Percentiles rank a stretch among this genome's conserved stretches.
Evolutionary conservation across 2,113 vertebrate species (phyloP).

Genomic region (Daboia siamensis): DNA sequence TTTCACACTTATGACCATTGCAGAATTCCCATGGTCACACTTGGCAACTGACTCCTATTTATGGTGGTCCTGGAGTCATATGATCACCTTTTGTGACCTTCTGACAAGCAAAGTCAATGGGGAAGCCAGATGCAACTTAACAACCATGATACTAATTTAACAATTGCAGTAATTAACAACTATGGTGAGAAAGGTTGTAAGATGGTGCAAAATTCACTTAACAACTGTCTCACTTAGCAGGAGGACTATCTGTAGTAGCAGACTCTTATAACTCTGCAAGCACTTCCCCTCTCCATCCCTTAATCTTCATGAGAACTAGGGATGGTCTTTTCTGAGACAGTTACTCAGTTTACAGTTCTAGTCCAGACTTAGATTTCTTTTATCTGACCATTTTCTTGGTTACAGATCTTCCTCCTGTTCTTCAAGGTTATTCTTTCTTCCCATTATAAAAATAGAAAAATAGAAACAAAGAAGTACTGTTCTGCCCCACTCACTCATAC

Average conservation of each 20-base stretch:
- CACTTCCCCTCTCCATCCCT: not conserved
- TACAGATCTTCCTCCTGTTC: not conserved
- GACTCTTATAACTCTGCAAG: not conserved
- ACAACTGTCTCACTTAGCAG: not conserved
- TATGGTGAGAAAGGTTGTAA: not conserved
- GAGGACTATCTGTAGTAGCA: not conserved
- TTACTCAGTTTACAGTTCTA: not conserved
- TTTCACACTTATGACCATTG: not conserved
- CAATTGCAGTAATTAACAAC: not conserved
- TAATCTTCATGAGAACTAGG: not conserved
- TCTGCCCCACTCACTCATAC: too few relatives aligned
- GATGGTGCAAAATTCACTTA: not conserved
- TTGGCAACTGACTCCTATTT: not conserved
- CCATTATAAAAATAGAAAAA: not conserved
- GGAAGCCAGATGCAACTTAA: not conserved
- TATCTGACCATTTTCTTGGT: not conserved
- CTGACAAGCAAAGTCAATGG: not conserved
- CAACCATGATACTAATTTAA: not conserved
- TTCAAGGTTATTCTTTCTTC: not conserved
- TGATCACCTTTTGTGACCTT: not conserved
- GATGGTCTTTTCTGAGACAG: not conserved
- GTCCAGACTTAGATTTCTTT: not conserved
- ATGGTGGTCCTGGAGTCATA: not conserved
- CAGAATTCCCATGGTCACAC: not conserved
- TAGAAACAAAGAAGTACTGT: too few relatives aligned